These are phyloP conservation scores for Uria aalge DNA, from an alignment of 2,113 vertebrate species.

Conservation along the genomic window DNA sequence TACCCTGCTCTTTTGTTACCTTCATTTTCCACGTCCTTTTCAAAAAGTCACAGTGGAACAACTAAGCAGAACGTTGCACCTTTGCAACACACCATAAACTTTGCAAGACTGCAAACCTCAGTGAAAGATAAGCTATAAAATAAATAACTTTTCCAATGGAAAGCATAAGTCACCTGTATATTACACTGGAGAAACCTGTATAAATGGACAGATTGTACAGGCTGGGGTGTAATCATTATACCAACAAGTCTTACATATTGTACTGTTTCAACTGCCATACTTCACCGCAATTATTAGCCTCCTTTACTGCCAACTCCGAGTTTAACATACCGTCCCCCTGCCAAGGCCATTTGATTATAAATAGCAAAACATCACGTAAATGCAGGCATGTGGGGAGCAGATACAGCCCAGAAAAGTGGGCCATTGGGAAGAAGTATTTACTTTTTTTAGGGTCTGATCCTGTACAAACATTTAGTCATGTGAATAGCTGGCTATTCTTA, in stretches of 20 bases:
- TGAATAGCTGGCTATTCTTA: neutral
- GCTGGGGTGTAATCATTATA: neutral
- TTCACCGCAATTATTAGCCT: constrained; percentile 48
- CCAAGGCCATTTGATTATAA: constrained; percentile 59
- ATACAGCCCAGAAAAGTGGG: constrained; percentile 38
- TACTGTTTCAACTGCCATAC: constrained; percentile 16
- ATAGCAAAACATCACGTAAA: constrained; percentile 55
- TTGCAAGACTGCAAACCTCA: neutral
- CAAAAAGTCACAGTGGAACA: constrained; percentile 12
- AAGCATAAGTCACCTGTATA: neutral
- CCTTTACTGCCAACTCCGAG: constrained; percentile 40
- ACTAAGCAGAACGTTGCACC: neutral
- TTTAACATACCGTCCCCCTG: constrained; percentile 36
- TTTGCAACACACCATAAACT: constrained; percentile 7
- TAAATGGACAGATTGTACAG: neutral
- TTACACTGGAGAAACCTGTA: neutral
- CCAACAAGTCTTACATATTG: neutral
- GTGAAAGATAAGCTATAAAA: neutral
- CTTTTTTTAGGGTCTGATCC: constrained; percentile 47
- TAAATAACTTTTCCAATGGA: neutral
- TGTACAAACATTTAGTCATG: constrained; percentile 43
- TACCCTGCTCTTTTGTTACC: neutral
- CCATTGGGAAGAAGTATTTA: constrained; percentile 28
- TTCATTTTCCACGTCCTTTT: neutral
- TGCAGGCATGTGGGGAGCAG: constrained; percentile 49